A percentile compares a stretch with the other conserved stretches of the same genome.
phyloP scores from a whole-genome alignment of 2,113 vertebrate genomes.

The Fregata magnificens region DNA sequence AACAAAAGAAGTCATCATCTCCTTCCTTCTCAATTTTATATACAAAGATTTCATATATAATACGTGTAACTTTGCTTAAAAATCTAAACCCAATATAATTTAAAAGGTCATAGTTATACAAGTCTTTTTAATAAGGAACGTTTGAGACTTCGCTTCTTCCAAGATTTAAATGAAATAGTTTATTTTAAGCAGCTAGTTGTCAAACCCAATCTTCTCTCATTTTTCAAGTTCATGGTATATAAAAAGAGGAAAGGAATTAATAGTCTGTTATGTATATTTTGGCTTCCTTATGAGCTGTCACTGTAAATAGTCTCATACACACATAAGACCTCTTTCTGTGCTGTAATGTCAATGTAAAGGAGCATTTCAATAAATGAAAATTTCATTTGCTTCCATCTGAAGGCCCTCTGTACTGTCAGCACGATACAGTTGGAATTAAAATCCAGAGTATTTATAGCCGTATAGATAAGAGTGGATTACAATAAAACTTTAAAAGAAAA shows the following conservation, averaged over 20 bases:
- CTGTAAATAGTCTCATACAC: neutral
- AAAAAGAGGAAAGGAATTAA: neutral
- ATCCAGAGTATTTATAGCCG: neutral
- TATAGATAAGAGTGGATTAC: neutral
- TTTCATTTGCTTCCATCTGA: neutral
- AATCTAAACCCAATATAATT: neutral
- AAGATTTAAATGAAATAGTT: neutral
- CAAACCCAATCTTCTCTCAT: neutral
- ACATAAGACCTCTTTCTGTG: neutral
- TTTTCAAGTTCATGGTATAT: neutral
- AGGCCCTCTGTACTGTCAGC: neutral
- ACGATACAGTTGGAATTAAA: neutral
- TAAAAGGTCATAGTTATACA: neutral
- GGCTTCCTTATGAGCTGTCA: neutral
- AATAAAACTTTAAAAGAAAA: neutral
- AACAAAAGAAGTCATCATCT: neutral
- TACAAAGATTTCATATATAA: neutral
- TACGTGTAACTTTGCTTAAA: neutral
- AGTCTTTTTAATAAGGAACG: neutral
- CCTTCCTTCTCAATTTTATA: neutral
- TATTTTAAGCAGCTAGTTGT: constrained; percentile 2
- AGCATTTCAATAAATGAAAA: neutral
- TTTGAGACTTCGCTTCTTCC: neutral
- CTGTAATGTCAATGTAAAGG: neutral
- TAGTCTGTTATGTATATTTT: neutral